These are phyloP conservation scores for Hyla sarda DNA, from an alignment of 2,113 vertebrate genomes.

Conservation along the genomic window DNA sequence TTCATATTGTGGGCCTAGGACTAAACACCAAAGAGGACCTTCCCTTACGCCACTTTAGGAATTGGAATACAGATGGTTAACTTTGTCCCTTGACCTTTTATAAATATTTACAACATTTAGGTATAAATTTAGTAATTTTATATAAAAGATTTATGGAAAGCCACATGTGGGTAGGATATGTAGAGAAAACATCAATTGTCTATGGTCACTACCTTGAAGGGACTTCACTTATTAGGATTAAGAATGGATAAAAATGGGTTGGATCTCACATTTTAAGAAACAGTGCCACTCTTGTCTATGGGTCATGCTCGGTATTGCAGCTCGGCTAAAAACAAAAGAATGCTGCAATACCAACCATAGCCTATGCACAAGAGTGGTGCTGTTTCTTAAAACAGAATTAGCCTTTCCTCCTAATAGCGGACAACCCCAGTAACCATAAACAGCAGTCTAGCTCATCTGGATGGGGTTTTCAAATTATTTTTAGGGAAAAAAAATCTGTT, in stretches of 20 bases:
- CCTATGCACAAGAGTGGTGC: neutral
- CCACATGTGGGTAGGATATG: neutral
- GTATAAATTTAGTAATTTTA: neutral
- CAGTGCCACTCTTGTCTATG: neutral
- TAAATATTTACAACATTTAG: neutral
- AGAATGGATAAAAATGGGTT: too few relatives aligned
- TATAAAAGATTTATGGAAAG: too few relatives aligned
- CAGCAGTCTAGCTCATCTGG: too few relatives aligned
- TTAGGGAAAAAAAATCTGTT: too few relatives aligned
- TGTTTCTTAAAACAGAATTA: neutral
- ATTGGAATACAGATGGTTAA: neutral
- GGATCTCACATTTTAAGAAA: neutral
- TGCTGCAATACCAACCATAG: neutral
- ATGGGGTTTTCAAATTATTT: too few relatives aligned
- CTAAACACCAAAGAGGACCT: neutral
- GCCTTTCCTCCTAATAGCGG: neutral
- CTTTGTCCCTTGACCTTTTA: neutral
- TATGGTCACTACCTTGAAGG: too few relatives aligned
- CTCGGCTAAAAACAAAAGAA: neutral
- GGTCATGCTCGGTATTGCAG: neutral
- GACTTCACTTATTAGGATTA: too few relatives aligned
- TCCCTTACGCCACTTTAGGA: neutral
- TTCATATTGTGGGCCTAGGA: neutral
- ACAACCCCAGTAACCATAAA: neutral
- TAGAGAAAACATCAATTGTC: neutral